Percentiles rank a stretch among this genome's conserved stretches.
Conservation (phyloP, 1,140 invertebrate genomes). For the Drosophila ercepeae region DNA sequence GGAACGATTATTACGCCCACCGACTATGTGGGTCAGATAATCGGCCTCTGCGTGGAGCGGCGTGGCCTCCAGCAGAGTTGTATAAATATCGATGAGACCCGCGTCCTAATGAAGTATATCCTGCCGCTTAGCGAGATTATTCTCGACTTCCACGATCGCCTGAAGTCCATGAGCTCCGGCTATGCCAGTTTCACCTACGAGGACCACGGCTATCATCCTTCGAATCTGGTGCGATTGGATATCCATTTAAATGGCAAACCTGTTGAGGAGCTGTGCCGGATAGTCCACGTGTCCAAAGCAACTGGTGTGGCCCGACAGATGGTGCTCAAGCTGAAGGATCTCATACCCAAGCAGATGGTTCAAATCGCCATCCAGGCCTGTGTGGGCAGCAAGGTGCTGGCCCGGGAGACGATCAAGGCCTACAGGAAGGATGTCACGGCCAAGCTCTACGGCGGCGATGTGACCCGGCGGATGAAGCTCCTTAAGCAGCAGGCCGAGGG, state of each 20-base stretch:
- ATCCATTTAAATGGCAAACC: constrained; percentile 91
- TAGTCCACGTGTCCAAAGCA: constrained; percentile 91
- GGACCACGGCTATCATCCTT: constrained; percentile 91
- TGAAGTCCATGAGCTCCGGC: constrained; percentile 95
- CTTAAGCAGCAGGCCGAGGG: constrained; percentile 95
- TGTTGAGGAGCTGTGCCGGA: constrained; percentile 94
- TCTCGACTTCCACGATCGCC: constrained; percentile 96
- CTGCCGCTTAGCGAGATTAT: constrained; percentile 97
- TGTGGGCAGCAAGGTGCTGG: constrained; percentile 92
- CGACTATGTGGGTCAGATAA: constrained; percentile 88
- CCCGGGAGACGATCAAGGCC: constrained; percentile 94
- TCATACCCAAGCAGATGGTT: constrained; percentile 95
- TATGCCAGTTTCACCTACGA: constrained; percentile 99
- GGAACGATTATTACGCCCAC: constrained; percentile 96
- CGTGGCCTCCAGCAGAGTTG: constrained; percentile 91
- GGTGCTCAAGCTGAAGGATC: constrained; percentile 92
- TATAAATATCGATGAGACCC: constrained; percentile 91
- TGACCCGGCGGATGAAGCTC: constrained; percentile 95
- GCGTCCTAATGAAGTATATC: constrained; percentile 92
- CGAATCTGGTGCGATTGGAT: constrained; percentile 87
- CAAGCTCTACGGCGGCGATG: constrained; percentile 97
- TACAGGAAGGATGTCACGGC: constrained; percentile 96
- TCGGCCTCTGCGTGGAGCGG: constrained; percentile 90
- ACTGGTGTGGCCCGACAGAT: constrained; percentile 88
- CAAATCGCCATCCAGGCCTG: constrained; percentile 95